Evolutionary conservation across 2,888 invertebrate species (phyloP), one percentile per base, ranked within the genome.

Genomic region (Dryadula phaetusa): DNA sequence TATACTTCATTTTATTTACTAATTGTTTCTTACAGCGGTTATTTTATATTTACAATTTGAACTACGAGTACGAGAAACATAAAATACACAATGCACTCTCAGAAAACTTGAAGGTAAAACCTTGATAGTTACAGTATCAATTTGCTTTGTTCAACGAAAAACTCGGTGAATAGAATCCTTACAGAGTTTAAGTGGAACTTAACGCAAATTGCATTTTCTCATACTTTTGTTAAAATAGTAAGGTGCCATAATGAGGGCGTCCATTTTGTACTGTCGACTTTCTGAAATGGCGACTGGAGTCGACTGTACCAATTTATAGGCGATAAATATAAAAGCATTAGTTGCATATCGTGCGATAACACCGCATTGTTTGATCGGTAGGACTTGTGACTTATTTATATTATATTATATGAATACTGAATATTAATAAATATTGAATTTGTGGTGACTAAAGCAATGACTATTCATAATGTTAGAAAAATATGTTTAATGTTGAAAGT

Each of bases 261-360:
- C 66, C 66, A 70, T 70, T 67, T 67, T 61, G 64, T 58, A 64
- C 63, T 66, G 62, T 63, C 62, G 62, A 25, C 62, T 42, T 44
- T 52, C 53, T 47, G 62, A 61, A 69, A 67, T 40, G 25, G 62
- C 62, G 63, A 49, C 32, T 68, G 68, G 63, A 65, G 69, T 53
- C 67, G 75, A 69, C 67, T 75, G 75, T 79, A 79, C 80, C 77
- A 77, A 79, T 79, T 80, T 74, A 70, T 71, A 73, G 73, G 72
- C 72, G 68, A 75, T 73, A 77, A 77, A 74, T 78, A 73, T 75
- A 72, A 71, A 72, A 70, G 67, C 70, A 77, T 74, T 71, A 76
- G 72, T 73, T 70, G 72, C 53, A 67, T 60, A 65, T 54, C 32
- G 68, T 67, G 64, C 62, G 68, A 73, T 71, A 69, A 62, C 37